Evolutionary conservation across 2,888 invertebrate species (phyloP).

Genomic region (Rhaphigaster nebulosa): DNA sequence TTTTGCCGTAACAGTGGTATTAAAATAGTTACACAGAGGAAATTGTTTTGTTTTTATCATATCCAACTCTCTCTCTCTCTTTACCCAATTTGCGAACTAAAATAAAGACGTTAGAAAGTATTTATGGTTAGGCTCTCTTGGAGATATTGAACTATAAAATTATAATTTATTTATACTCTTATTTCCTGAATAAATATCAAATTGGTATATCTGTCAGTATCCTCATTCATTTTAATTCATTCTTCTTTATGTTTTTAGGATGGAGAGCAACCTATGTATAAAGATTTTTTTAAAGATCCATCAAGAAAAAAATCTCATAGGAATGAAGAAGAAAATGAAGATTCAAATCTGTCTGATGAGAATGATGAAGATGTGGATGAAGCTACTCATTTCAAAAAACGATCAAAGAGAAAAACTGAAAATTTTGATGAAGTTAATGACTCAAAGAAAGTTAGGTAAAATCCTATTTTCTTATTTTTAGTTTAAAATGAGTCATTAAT

Average conservation of each 20-base stretch:
- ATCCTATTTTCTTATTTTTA: not conserved
- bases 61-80: too few species aligned
- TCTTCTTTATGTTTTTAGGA: not conserved
- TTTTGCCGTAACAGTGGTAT: too few species aligned
- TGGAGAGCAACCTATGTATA: slow-evolving; percentile 1
- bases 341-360: slow-evolving; percentile 3
- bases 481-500: too few species aligned
- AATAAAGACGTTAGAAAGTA: too few species aligned
- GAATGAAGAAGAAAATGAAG: not conserved
- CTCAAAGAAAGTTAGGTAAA: slow-evolving; percentile 8
- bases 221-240: not conserved
- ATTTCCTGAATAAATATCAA: not conserved
- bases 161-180: too few species aligned
- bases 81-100: too few species aligned
- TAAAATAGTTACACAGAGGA: too few species aligned
- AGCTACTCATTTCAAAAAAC: not conserved
- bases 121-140: too few species aligned
- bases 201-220: not conserved
- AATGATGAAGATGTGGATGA: not conserved
- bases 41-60: too few species aligned
- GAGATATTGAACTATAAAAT: too few species aligned
- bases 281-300: slow-evolving; percentile 65
- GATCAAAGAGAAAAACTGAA: not conserved
- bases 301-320: slow-evolving; percentile 57
- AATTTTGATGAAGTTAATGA: not conserved